These are phyloP conservation scores for Gobio occitaniae DNA, from an alignment of 2,797 vertebrate genomes.

Conservation along the genomic window DNA sequence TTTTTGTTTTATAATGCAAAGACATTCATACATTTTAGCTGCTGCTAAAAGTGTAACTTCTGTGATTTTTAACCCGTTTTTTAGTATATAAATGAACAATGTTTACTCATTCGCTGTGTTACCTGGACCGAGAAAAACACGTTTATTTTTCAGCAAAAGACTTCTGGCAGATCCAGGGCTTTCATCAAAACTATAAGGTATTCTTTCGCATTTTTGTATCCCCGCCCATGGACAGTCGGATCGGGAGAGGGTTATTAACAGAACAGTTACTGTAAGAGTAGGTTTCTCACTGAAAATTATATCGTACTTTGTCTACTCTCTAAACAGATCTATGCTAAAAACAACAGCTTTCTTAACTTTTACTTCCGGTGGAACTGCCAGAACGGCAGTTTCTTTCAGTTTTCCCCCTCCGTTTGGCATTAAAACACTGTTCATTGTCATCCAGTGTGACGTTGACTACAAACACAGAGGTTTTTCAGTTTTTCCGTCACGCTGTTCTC, in stretches of 20 bases:
- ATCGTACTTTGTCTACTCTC: background rate
- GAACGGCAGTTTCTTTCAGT: background rate
- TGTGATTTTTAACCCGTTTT: background rate
- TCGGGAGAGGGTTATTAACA: background rate
- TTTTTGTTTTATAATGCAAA: background rate
- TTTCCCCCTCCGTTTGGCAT: background rate
- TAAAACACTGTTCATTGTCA: background rate
- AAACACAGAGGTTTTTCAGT: background rate
- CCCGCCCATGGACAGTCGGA: background rate
- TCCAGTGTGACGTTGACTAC: background rate
- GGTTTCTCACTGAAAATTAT: background rate
- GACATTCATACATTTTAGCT: background rate
- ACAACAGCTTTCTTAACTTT: background rate
- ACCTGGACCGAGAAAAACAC: background rate
- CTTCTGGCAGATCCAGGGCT: background rate
- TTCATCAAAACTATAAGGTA: background rate
- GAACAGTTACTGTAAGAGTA: background rate
- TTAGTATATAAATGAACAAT: background rate
- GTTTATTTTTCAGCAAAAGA: background rate
- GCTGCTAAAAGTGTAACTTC: background rate
- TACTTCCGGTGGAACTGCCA: background rate
- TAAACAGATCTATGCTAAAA: background rate
- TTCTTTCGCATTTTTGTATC: background rate
- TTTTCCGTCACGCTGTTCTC: background rate
- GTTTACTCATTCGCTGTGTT: background rate